Conservation (phyloP, 2,888 invertebrate species). For the Pantelozetes paolii region DNA sequence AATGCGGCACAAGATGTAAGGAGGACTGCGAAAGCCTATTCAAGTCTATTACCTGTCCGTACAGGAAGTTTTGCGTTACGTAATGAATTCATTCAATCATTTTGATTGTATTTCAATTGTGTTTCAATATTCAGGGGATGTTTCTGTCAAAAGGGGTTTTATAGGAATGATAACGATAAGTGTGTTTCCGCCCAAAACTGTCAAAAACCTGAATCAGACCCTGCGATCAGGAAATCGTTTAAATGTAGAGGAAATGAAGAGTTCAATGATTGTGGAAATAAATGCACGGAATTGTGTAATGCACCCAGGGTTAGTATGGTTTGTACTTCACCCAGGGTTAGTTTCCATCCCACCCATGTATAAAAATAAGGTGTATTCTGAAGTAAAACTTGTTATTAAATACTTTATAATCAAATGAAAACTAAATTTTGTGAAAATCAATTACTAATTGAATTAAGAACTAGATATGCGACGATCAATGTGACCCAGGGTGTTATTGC, state of each 20-base stretch:
- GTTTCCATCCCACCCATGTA: too few species aligned
- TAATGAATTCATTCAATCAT: not conserved
- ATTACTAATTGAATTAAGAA: not conserved
- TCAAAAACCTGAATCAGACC: not conserved
- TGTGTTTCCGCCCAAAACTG: not conserved
- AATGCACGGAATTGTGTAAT: not conserved
- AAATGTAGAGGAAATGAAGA: too few species aligned
- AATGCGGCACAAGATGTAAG: not conserved
- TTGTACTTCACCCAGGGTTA: too few species aligned
- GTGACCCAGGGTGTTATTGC: constrained; percentile 14
- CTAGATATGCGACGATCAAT: not conserved
- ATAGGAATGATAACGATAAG: not conserved
- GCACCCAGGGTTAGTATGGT: not conserved
- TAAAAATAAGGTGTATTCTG: too few species aligned
- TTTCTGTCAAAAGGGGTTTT: not conserved
- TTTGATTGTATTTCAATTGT: not conserved
- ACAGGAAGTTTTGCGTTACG: not conserved
- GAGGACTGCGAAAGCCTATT: not conserved
- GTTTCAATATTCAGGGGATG: too few species aligned
- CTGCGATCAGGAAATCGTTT: too few species aligned
- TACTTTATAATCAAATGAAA: too few species aligned
- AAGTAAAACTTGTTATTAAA: too few species aligned
- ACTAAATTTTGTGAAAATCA: too few species aligned
- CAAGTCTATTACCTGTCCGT: not conserved
- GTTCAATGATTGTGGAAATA: constrained; percentile 2